Evolutionary conservation across 2,797 vertebrate species (phyloP).

Genomic region (Myiothlypis coronata): DNA sequence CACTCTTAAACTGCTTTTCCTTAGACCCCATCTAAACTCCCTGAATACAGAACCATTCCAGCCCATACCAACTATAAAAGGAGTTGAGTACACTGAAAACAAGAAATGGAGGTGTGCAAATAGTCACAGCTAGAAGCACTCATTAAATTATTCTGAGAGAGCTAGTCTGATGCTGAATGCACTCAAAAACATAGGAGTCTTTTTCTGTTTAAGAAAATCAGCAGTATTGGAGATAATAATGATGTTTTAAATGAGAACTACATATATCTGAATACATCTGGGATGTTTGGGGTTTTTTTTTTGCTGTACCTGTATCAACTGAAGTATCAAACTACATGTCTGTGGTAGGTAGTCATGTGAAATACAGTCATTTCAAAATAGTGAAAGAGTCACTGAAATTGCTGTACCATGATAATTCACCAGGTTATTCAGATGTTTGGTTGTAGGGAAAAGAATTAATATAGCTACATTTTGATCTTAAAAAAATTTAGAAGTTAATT

Average conservation of each 20-base stretch:
- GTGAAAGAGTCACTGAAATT: constrained; percentile 42
- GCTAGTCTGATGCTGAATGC: background rate
- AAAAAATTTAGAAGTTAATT: background rate
- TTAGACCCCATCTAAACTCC: background rate
- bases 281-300: background rate
- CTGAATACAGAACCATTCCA: background rate
- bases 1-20: background rate
- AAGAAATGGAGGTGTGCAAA: constrained; percentile 15
- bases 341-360: constrained; percentile 3
- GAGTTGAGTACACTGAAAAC: background rate
- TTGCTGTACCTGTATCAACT: background rate
- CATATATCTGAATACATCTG: background rate
- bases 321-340: constrained; percentile 8
- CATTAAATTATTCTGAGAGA: constrained; percentile 50
- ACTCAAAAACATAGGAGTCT: background rate
- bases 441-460: constrained; percentile 24
- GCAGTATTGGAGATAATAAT: background rate
- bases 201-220: constrained; percentile 11
- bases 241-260: background rate
- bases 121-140: background rate
- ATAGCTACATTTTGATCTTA: constrained; percentile 21
- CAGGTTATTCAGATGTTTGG: constrained; percentile 41
- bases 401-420: constrained; percentile 49
- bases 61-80: background rate
- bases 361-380: constrained; percentile 54